A percentile compares a stretch with the other conserved stretches of the same genome.
Conservation (phyloP, 1,140 invertebrate genomes). For the Leptinotarsa texana region DNA sequence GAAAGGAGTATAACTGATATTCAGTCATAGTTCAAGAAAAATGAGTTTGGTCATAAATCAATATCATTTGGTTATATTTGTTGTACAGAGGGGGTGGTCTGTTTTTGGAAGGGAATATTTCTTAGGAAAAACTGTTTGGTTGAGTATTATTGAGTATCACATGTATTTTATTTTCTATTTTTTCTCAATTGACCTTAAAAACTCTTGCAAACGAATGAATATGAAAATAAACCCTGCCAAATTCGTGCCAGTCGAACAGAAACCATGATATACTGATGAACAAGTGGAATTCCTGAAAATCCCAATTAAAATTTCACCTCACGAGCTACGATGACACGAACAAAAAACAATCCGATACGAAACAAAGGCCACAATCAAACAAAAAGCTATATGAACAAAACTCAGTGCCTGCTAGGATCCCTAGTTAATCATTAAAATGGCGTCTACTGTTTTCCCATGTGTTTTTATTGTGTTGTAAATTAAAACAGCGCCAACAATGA, state of each 20-base stretch:
- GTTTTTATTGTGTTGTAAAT: constrained; percentile 59
- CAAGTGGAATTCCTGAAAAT: constrained; percentile 45
- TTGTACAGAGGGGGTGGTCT: no score
- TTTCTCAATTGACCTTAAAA: no score
- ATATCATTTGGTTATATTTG: no score
- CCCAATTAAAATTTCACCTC: constrained; percentile 54
- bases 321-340: constrained; percentile 44
- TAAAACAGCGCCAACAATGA: constrained; percentile 56
- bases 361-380: constrained; percentile 55
- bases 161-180: no score
- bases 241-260: not conserved
- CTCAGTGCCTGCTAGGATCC: constrained; percentile 52
- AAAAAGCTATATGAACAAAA: constrained; percentile 54
- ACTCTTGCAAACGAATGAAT: no score
- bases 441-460: constrained; percentile 58
- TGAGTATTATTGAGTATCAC: no score
- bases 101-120: no score
- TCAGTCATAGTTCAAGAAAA: no score
- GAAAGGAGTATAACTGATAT: no score
- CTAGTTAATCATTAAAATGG: constrained; percentile 58
- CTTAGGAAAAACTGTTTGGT: no score
- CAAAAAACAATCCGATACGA: constrained; percentile 52
- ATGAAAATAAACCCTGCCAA: no score
- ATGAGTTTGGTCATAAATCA: no score
- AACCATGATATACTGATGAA: constrained; percentile 13